Percentiles rank a stretch among this genome's conserved stretches.
These are phyloP conservation scores for Diarsia brunnea DNA, from an alignment of 2,888 invertebrate species.

Conservation along the genomic window DNA sequence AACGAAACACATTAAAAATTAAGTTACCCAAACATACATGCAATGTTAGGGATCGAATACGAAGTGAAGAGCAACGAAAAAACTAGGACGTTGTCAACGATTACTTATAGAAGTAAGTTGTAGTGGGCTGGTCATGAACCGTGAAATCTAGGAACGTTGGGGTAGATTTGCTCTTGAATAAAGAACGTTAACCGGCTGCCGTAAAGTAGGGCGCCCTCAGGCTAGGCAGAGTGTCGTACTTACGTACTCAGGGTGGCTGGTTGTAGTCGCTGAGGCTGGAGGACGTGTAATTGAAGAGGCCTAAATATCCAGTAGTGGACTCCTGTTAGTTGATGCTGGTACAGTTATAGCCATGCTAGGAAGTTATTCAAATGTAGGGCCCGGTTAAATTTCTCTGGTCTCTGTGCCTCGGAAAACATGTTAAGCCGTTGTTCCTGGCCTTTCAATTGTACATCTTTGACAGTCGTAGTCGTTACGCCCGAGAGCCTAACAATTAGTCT, in stretches of 20 bases:
- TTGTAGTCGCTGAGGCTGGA: background rate
- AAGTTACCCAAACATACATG: constrained; percentile 12
- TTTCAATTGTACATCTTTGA: background rate
- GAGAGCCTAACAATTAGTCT: background rate
- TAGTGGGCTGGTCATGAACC: background rate
- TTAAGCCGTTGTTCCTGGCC: background rate
- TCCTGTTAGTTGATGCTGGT: no score
- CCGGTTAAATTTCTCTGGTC: background rate
- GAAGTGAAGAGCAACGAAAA: background rate
- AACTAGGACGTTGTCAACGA: no score
- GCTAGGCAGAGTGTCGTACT: no score
- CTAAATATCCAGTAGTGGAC: background rate
- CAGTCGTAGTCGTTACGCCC: no score
- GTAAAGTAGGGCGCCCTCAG: no score
- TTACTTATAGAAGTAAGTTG: no score
- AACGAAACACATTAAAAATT: constrained; percentile 70
- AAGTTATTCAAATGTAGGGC: no score
- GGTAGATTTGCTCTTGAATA: background rate
- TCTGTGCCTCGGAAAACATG: background rate
- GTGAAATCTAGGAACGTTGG: background rate
- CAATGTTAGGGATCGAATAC: background rate
- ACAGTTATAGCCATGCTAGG: no score
- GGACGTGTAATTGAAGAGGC: no score
- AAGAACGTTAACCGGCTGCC: no score
- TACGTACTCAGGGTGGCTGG: background rate